Base-by-base conservation (phyloP, 2,113 vertebrate species). In the Coracopsis vasa region DNA sequence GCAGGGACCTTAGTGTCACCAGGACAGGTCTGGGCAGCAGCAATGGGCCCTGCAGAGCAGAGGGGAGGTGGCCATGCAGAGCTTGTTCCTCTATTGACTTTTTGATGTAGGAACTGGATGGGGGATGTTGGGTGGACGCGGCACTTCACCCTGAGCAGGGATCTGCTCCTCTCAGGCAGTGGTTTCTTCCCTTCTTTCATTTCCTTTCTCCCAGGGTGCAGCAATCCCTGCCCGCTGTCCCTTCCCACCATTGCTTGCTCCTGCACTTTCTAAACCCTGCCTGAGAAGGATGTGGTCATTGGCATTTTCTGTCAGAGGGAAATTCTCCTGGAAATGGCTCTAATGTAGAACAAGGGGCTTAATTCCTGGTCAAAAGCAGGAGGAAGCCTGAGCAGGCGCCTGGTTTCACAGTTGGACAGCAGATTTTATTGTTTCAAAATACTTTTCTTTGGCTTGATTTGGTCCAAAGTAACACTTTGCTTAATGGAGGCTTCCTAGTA, bases 161-260 rank as follows among this genome's bases (percentile, higher is more conserved):
- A 27, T 11, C 42, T 16, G 41, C 62, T 91, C 42, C 50, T 10
- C 47, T 28, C 1, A 1, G 37, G 16, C 47, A 44, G 27, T 13
- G 3, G 6, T 16, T 87, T 39, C 77, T 70, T 78, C 53, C 29
- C 13, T 81, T 47, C 69, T 53, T 39, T 44, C 3, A 2, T 70
- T 82, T 48, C 31, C 35, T 16, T 66, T 53, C 48, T 65, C 29
- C 8, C 14, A 13, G 70, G 50, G 39, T 7, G 4, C 78, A 47
- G 69, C 1, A 0, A 19, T 54, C 44, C 64, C 60, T 72, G 56
- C 53, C 39, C 1, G 0, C 58, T 44, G 13, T 20, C 23, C 58
- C 41, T 86, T 64, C 88, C 37, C 53, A 72, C 44, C 17, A 5
- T 1, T 48, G 10, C 42, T 51, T 35, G 37, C 44, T 80, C 28